phyloP scores from a whole-genome alignment of 53 echinoderm and acorn worm genomes.

The Actinopyga echinites region DNA sequence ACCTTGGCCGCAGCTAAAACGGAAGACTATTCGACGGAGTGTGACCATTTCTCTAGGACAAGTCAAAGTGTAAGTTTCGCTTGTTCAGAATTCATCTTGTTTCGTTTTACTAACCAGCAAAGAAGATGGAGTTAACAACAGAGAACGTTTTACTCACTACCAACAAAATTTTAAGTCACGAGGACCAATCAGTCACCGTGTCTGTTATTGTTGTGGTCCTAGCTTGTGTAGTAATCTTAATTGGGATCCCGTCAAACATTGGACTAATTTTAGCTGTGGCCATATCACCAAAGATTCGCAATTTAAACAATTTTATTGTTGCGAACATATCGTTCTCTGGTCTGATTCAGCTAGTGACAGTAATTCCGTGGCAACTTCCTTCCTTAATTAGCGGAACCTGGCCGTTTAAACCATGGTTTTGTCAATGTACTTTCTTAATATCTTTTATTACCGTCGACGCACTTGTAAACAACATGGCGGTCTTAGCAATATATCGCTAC shows the following conservation, averaged over 20 bases:
- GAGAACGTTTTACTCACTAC: too few species aligned
- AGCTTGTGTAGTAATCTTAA: background rate
- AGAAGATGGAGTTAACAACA: too few species aligned
- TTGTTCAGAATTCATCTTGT: too few species aligned
- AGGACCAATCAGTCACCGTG: background rate
- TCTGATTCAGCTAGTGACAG: conserved; percentile 5
- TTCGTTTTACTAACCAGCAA: too few species aligned
- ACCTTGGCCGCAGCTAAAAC: too few species aligned
- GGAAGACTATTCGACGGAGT: too few species aligned
- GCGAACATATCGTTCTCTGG: conserved; percentile 21
- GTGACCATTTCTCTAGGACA: too few species aligned
- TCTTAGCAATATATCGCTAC: conserved; percentile 23
- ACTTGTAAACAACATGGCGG: conserved; percentile 26
- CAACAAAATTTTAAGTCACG: too few species aligned
- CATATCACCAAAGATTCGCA: background rate
- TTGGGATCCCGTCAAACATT: conserved; percentile 17
- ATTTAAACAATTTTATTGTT: conserved; percentile 20
- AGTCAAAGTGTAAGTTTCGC: too few species aligned
- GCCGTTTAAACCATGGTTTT: background rate
- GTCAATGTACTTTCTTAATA: background rate
- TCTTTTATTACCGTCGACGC: conserved; percentile 13
- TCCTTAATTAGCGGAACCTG: background rate
- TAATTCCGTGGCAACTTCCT: conserved; percentile 22
- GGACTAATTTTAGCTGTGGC: background rate
- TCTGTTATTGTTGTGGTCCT: background rate